Conservation (phyloP, 2,797 vertebrate species). For the Sebastes jordani region DNA sequence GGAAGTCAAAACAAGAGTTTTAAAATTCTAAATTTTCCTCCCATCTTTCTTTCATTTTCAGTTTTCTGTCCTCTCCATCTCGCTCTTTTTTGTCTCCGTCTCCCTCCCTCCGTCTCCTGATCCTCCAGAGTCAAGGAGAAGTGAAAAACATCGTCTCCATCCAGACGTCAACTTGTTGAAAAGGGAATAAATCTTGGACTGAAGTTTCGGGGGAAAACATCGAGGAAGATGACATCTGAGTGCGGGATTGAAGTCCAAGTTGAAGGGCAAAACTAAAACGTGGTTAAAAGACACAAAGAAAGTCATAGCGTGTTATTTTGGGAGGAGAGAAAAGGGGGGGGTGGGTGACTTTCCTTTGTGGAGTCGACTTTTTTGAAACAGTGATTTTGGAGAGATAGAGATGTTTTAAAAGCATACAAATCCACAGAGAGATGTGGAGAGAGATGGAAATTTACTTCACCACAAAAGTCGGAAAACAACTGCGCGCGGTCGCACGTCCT, state of each 20-base stretch:
- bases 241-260: constrained; percentile 58
- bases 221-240: constrained; percentile 53
- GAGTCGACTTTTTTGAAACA: constrained; percentile 15
- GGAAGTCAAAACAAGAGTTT: not conserved
- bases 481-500: not conserved
- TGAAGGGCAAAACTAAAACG: constrained; percentile 55
- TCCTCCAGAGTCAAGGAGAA: constrained; percentile 55
- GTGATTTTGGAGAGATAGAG: constrained; percentile 28
- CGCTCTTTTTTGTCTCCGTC: not conserved
- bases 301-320: constrained; percentile 42
- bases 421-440: constrained; percentile 25
- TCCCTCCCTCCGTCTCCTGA: not conserved
- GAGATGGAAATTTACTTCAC: not conserved
- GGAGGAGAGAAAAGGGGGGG: not conserved
- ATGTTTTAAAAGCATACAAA: constrained; percentile 27
- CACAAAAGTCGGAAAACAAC: not conserved
- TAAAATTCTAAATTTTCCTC: not conserved
- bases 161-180: constrained; percentile 45
- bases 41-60: not conserved
- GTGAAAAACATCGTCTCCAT: constrained; percentile 52
- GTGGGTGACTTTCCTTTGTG: constrained; percentile 55
- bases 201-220: constrained; percentile 56
- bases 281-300: constrained; percentile 44
- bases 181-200: constrained; percentile 55
- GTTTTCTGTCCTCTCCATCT: not conserved